A percentile compares a stretch with the other conserved stretches of the same genome.
phyloP scores from a whole-genome alignment of 35 echinoderm and acorn worm genomes.

The Hemicentrotus pulcherrimus region DNA sequence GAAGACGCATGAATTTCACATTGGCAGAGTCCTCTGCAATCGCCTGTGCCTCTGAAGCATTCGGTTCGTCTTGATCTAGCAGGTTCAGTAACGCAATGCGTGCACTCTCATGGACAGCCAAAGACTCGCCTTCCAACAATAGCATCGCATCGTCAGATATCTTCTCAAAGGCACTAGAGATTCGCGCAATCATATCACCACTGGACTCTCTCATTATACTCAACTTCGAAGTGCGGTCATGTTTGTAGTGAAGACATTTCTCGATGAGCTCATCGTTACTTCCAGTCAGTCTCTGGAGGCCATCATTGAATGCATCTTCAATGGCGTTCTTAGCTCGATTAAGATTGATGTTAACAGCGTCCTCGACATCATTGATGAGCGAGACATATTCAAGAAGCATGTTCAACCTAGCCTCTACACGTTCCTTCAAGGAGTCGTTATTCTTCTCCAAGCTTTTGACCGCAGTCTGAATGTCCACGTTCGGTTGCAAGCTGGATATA shows the following conservation, averaged over 20 bases:
- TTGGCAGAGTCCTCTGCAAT: not conserved
- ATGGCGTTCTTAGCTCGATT: not conserved
- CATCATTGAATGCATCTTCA: not conserved
- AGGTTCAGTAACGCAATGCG: not conserved
- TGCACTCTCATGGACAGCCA: slow-evolving; percentile 9
- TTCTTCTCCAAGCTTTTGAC: not conserved
- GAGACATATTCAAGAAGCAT: slow-evolving; percentile 1
- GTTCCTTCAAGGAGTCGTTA: not conserved
- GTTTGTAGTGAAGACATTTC: not conserved
- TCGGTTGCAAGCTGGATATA: not conserved
- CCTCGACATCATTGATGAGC: not conserved
- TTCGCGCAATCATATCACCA: not conserved
- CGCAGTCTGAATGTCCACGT: not conserved
- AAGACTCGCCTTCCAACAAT: not conserved
- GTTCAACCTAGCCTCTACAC: not conserved
- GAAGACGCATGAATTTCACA: slow-evolving; percentile 2
- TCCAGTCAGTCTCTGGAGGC: not conserved
- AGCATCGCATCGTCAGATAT: not conserved
- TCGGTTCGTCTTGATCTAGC: not conserved
- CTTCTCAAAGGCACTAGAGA: not conserved
- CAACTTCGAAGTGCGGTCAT: not conserved
- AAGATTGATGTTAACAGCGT: not conserved
- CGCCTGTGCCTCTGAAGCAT: not conserved
- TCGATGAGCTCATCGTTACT: not conserved
- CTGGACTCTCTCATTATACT: not conserved